Percentiles rank a stretch among this genome's conserved stretches.
Conservation (phyloP, 2,113 vertebrate genomes). For the Hydrochoerus hydrochaeris region DNA sequence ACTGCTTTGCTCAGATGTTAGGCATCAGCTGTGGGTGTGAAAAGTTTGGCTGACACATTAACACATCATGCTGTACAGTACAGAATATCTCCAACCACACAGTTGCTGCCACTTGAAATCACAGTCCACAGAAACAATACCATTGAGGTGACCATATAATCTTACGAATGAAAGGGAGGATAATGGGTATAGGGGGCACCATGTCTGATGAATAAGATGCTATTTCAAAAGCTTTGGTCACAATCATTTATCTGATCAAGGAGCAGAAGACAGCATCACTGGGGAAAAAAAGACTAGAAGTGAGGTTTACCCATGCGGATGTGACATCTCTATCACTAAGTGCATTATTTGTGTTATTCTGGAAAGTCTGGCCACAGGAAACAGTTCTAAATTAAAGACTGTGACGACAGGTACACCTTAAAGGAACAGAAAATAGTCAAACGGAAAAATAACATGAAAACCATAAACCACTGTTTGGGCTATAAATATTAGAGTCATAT, state of each 20-base stretch:
- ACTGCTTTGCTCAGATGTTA: background rate
- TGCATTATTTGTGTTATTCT: background rate
- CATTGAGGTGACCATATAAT: background rate
- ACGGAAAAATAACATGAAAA: background rate
- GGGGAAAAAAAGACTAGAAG: background rate
- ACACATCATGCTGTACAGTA: background rate
- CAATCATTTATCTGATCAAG: background rate
- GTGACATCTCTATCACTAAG: background rate
- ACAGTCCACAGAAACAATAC: background rate
- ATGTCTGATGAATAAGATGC: background rate
- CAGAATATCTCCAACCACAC: conserved; percentile 4
- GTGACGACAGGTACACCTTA: background rate
- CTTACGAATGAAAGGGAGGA: background rate
- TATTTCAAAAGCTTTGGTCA: background rate
- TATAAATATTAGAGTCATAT: background rate
- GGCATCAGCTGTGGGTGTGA: background rate
- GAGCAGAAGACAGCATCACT: background rate
- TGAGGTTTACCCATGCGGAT: background rate
- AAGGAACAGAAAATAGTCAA: background rate
- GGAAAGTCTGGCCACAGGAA: conserved; percentile 56
- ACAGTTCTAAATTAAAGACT: background rate
- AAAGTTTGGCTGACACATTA: background rate
- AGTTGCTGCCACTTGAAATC: background rate
- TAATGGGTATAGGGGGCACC: background rate
- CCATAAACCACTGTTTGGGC: background rate